These are phyloP conservation scores for Kryptolebias marmoratus DNA, from an alignment of 2,113 vertebrate genomes.

Conservation along the genomic window DNA sequence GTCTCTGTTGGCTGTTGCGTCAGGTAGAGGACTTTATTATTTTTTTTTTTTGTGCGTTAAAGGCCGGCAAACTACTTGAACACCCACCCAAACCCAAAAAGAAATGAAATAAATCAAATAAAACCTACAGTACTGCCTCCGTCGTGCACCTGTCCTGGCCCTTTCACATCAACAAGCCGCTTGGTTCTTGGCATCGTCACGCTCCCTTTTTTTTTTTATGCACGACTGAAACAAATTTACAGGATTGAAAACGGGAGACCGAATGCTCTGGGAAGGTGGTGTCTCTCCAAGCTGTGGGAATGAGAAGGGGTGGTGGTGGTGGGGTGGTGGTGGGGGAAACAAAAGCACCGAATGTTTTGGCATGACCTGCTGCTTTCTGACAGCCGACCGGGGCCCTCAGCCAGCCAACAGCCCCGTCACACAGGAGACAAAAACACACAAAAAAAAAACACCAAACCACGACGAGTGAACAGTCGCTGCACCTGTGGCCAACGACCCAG, in stretches of 20 bases:
- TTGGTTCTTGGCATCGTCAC: constrained; percentile 50
- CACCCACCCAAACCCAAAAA: constrained; percentile 11
- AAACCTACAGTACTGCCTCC: constrained; percentile 36
- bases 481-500: no score
- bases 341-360: constrained; percentile 75
- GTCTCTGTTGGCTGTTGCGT: constrained; percentile 50
- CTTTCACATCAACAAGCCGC: constrained; percentile 2
- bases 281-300: constrained; percentile 40
- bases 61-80: constrained; percentile 68
- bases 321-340: no score
- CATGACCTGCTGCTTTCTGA: constrained; percentile 64
- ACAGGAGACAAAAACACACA: no score
- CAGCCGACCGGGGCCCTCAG: constrained; percentile 5
- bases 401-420: no score
- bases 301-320: constrained; percentile 1
- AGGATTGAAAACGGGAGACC: background rate
- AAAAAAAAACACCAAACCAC: no score
- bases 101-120: constrained; percentile 4
- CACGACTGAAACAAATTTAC: constrained; percentile 27
- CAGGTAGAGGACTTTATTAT: constrained; percentile 38
- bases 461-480: no score
- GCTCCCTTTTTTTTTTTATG: constrained; percentile 41
- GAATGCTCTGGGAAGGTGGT: constrained; percentile 13
- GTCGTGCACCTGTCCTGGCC: constrained; percentile 47
- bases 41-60: constrained; percentile 52